A percentile compares a stretch with the other conserved stretches of the same genome.
These are phyloP conservation scores for Platichthys stellatus DNA, from an alignment of 2,113 vertebrate genomes.

Conservation along the genomic window DNA sequence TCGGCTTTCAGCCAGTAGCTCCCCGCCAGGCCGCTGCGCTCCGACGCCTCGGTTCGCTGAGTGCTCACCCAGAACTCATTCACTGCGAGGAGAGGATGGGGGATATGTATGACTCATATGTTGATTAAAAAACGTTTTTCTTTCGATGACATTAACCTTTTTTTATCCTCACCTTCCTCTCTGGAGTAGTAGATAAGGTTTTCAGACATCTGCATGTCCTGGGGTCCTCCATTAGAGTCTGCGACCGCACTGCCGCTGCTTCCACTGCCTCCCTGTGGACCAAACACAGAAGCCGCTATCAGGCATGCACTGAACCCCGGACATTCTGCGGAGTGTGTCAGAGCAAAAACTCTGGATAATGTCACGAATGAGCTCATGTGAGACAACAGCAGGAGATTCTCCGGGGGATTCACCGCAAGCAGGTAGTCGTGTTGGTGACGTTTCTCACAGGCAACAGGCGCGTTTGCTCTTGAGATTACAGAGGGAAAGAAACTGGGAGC, in stretches of 20 bases:
- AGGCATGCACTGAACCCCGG: background rate
- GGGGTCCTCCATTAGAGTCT: conserved; percentile 69
- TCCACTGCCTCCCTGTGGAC: conserved; percentile 73
- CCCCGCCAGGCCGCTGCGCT: conserved; percentile 88
- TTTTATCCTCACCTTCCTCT: conserved; percentile 87
- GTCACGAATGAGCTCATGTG: no score
- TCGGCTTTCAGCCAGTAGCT: conserved; percentile 90
- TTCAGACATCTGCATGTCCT: conserved; percentile 91
- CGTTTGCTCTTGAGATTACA: background rate
- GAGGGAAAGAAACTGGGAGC: background rate
- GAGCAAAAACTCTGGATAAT: no score
- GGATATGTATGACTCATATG: background rate
- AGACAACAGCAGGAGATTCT: no score
- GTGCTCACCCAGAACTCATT: conserved; percentile 91
- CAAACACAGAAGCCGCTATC: background rate
- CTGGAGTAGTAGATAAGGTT: conserved; percentile 94
- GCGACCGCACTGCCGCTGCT: conserved; percentile 29
- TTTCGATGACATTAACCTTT: no score
- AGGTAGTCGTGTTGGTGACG: no score
- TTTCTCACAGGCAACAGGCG: no score
- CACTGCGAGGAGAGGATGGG: conserved; percentile 62
- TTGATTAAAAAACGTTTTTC: background rate
- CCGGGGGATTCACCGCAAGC: no score
- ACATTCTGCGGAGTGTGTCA: background rate
- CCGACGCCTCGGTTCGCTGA: conserved; percentile 92